Evolutionary conservation across 2,113 vertebrate species (phyloP).

Genomic region (Glareola pratincola): DNA sequence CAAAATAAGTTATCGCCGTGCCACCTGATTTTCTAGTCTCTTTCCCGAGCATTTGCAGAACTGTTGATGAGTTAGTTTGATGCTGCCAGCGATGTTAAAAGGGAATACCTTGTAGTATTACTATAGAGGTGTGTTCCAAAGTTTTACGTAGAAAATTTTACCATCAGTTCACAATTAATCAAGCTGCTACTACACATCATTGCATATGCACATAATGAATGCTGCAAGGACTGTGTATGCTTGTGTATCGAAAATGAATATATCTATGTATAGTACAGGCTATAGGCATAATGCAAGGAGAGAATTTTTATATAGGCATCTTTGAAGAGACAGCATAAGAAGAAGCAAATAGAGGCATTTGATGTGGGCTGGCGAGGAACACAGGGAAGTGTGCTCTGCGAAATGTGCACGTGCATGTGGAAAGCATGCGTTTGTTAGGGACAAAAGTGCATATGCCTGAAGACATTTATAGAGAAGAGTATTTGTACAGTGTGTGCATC

Average conservation of each 20-base stretch:
- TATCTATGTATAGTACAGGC: not conserved
- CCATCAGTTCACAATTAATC: not conserved
- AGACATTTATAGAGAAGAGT: slow-evolving; percentile 13
- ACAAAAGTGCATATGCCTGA: not conserved
- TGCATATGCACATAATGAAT: not conserved
- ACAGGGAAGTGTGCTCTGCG: not conserved
- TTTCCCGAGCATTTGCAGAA: not conserved
- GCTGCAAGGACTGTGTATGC: not conserved
- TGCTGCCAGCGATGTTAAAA: not conserved
- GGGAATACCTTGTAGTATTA: not conserved
- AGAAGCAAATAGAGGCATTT: not conserved
- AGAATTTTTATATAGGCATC: slow-evolving; percentile 3
- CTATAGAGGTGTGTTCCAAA: not conserved
- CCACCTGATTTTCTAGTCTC: not conserved
- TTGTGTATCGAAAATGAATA: not conserved
- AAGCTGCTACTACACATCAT: not conserved
- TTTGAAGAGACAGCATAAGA: slow-evolving; percentile 22
- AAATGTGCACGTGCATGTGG: not conserved
- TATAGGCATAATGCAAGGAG: not conserved
- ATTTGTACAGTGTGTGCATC: not conserved
- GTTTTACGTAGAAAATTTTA: not conserved
- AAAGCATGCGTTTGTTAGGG: not conserved
- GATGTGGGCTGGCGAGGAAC: slow-evolving; percentile 4
- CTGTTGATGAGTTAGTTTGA: not conserved
- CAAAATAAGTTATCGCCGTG: not conserved